These are phyloP conservation scores for Dryobotodes eremita DNA, from an alignment of 2,888 invertebrate species.

Conservation along the genomic window DNA sequence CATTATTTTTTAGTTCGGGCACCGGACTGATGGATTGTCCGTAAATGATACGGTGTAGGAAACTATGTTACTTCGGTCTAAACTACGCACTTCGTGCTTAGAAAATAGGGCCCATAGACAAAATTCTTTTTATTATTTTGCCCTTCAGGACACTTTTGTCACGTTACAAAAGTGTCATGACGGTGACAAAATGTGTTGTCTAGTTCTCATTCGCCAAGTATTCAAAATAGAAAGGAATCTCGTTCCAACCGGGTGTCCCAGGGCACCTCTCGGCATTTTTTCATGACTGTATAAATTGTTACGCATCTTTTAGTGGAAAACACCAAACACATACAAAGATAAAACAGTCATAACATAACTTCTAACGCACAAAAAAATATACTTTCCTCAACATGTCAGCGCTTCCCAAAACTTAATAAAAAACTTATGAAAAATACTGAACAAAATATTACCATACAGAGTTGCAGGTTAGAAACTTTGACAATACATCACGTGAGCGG, in stretches of 20 bases:
- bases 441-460: slow-evolving; percentile 46
- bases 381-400: slow-evolving; percentile 31
- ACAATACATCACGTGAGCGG: slow-evolving; percentile 53
- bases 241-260: too few species aligned
- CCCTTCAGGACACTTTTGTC: too few species aligned
- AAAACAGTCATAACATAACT: background rate
- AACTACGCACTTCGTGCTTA: too few species aligned
- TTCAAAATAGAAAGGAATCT: background rate
- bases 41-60: too few species aligned
- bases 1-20: too few species aligned
- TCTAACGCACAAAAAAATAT: background rate
- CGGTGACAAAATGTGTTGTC: background rate
- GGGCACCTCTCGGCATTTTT: background rate
- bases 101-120: too few species aligned
- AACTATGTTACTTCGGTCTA: too few species aligned
- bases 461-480: slow-evolving; percentile 55
- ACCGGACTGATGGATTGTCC: too few species aligned
- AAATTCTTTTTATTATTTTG: too few species aligned
- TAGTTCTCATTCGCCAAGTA: background rate
- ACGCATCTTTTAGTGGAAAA: background rate
- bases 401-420: slow-evolving; percentile 59
- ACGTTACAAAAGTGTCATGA: background rate
- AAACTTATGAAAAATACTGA: slow-evolving; percentile 51
- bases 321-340: background rate
- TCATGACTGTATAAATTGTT: background rate